phyloP scores from a whole-genome alignment of 2,888 invertebrate species.

The Lathronympha strigana region DNA sequence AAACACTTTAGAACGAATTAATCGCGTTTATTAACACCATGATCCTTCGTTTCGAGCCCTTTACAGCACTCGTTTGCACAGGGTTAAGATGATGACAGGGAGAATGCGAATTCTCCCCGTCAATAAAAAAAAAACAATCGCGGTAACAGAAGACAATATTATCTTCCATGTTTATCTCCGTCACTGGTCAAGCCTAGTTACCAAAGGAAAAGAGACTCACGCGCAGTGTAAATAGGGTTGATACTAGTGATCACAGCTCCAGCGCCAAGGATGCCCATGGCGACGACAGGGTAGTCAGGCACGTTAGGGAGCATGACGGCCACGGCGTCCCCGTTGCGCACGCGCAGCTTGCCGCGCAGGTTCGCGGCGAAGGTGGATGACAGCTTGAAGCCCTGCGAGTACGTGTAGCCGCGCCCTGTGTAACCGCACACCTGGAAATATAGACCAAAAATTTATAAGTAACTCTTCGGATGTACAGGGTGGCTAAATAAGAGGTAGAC shows the following conservation, averaged over 20 bases:
- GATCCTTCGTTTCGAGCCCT: too few species aligned
- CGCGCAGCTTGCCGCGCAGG: slow-evolving; percentile 86
- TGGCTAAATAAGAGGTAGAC: too few species aligned
- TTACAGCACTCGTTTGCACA: too few species aligned
- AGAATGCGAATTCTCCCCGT: too few species aligned
- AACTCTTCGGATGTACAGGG: too few species aligned
- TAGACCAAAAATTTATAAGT: background rate
- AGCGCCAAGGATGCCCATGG: slow-evolving; percentile 87
- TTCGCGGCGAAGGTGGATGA: slow-evolving; percentile 87
- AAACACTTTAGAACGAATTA: too few species aligned
- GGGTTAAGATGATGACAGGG: too few species aligned
- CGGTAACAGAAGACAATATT: too few species aligned
- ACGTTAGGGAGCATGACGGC: slow-evolving; percentile 90
- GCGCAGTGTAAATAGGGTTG: slow-evolving; percentile 89
- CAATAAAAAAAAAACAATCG: too few species aligned
- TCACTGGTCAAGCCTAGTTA: background rate
- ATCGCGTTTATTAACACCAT: too few species aligned
- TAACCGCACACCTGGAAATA: slow-evolving; percentile 87
- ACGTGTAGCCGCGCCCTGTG: slow-evolving; percentile 89
- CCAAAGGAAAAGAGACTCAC: slow-evolving; percentile 64
- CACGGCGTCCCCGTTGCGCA: slow-evolving; percentile 87
- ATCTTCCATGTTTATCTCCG: too few species aligned
- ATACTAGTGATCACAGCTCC: slow-evolving; percentile 88
- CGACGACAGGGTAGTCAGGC: slow-evolving; percentile 89
- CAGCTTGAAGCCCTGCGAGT: slow-evolving; percentile 85